Conservation (phyloP, 64 coral and sea anemone species). For the Orbicella faveolata region DNA sequence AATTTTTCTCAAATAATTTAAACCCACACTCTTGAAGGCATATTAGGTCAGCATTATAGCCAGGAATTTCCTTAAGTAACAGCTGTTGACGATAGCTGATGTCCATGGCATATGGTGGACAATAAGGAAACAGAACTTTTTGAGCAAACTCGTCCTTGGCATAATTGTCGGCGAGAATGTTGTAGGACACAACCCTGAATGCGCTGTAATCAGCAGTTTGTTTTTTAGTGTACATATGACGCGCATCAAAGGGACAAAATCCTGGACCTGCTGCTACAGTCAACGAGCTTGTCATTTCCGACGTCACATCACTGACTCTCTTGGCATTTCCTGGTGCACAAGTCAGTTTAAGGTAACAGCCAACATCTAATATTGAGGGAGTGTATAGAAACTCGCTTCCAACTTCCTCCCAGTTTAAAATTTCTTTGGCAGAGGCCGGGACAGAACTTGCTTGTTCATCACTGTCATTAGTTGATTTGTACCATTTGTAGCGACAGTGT, state of each 20-base stretch:
- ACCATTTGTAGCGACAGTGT: slow-evolving; percentile 75
- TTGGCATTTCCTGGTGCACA: slow-evolving; percentile 61
- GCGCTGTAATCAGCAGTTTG: slow-evolving; percentile 15
- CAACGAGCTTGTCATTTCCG: slow-evolving; percentile 48
- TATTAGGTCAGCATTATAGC: slow-evolving; percentile 90
- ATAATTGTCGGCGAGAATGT: slow-evolving; percentile 93
- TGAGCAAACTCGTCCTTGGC: slow-evolving; percentile 76
- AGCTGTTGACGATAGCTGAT: slow-evolving; percentile 91
- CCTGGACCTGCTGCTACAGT: slow-evolving; percentile 87
- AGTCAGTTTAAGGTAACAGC: slow-evolving; percentile 70
- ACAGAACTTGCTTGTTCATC: slow-evolving; percentile 24
- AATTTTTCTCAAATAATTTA: slow-evolving; percentile 61
- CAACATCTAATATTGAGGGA: slow-evolving; percentile 74
- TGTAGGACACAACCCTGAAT: slow-evolving; percentile 84
- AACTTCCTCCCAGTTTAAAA: slow-evolving; percentile 53
- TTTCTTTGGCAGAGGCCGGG: not conserved
- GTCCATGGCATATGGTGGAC: slow-evolving; percentile 81
- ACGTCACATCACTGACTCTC: slow-evolving; percentile 32
- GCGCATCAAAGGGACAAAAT: slow-evolving; percentile 70
- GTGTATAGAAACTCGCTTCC: slow-evolving; percentile 68
- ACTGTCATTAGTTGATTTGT: slow-evolving; percentile 50
- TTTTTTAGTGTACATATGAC: slow-evolving; percentile 73
- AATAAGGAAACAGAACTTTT: slow-evolving; percentile 76
- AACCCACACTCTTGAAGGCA: slow-evolving; percentile 95
- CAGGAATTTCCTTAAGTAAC: slow-evolving; percentile 81